A percentile compares a stretch with the other conserved stretches of the same genome.
Evolutionary conservation across 1,140 invertebrate species (phyloP).

Genomic region (Drosophila pectinifera): DNA sequence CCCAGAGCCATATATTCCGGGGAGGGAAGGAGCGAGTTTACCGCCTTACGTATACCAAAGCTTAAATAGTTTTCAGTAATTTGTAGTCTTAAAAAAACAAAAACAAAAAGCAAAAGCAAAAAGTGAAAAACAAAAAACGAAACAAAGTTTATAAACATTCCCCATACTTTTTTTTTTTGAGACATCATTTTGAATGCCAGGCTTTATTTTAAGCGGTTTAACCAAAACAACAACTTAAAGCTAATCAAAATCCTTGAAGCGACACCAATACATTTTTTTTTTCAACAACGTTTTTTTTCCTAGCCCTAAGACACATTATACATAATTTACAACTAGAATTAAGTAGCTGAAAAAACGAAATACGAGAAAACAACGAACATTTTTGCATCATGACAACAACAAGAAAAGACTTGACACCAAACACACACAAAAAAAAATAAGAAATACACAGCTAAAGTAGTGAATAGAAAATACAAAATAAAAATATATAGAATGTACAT

Average conservation of each 20-base stretch:
- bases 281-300: constrained; percentile 24
- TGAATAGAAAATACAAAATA: background rate
- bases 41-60: constrained; percentile 74
- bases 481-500: constrained; percentile 52
- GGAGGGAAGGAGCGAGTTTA: constrained; percentile 12
- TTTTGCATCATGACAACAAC: constrained; percentile 33
- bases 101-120: constrained; percentile 3
- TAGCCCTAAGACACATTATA: constrained; percentile 17
- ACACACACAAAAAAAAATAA: constrained; percentile 6
- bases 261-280: constrained; percentile 14
- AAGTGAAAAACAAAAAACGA: constrained; percentile 13
- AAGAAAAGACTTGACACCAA: constrained; percentile 39
- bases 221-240: constrained; percentile 24
- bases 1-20: constrained; percentile 15
- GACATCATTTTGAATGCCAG: constrained; percentile 24
- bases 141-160: constrained; percentile 18
- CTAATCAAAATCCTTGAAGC: constrained; percentile 31
- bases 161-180: constrained; percentile 4
- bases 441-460: constrained; percentile 22
- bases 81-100: constrained; percentile 41
- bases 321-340: constrained; percentile 14
- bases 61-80: constrained; percentile 58
- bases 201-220: constrained; percentile 25
- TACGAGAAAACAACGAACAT: constrained; percentile 38
- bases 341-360: constrained; percentile 33